A percentile compares a stretch with the other conserved stretches of the same genome.
Conservation (phyloP, 2,888 invertebrate species). For the Pollenia angustigena region DNA sequence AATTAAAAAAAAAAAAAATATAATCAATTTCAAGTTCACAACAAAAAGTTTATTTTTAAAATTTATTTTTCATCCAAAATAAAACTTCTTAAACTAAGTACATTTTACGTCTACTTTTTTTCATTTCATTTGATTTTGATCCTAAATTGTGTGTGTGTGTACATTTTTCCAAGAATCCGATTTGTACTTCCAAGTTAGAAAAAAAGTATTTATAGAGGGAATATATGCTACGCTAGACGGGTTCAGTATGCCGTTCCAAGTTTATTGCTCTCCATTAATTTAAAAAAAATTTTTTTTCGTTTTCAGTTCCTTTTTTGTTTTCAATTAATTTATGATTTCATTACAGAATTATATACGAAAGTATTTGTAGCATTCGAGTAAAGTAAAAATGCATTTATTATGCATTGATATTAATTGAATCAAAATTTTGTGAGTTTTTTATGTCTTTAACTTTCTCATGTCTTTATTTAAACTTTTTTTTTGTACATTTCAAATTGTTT, state of each 20-base stretch:
- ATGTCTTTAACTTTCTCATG: constrained; percentile 37
- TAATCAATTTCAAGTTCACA: constrained; percentile 52
- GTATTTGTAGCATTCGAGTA: background rate
- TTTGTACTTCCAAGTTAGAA: background rate
- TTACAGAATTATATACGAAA: background rate
- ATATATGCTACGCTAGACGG: background rate
- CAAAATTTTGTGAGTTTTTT: constrained; percentile 14
- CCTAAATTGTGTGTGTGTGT: background rate
- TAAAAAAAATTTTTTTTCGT: background rate
- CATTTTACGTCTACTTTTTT: background rate
- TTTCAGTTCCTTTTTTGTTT: constrained; percentile 5
- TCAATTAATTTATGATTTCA: constrained; percentile 35
- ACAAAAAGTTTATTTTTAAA: constrained; percentile 37
- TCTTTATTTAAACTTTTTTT: constrained; percentile 28
- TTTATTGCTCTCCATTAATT: constrained; percentile 51
- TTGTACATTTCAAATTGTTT: constrained; percentile 28
- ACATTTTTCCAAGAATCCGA: constrained; percentile 15
- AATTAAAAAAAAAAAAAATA: background rate
- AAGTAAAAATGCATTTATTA: constrained; percentile 46
- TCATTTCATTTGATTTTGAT: background rate
- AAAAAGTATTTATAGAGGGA: constrained; percentile 4
- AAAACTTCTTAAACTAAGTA: constrained; percentile 12
- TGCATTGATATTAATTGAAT: constrained; percentile 64
- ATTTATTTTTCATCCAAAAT: background rate
- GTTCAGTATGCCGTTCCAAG: constrained; percentile 47